Base-by-base conservation (phyloP, 2,888 invertebrate species). In the Dicranocentrus wangi region DNA sequence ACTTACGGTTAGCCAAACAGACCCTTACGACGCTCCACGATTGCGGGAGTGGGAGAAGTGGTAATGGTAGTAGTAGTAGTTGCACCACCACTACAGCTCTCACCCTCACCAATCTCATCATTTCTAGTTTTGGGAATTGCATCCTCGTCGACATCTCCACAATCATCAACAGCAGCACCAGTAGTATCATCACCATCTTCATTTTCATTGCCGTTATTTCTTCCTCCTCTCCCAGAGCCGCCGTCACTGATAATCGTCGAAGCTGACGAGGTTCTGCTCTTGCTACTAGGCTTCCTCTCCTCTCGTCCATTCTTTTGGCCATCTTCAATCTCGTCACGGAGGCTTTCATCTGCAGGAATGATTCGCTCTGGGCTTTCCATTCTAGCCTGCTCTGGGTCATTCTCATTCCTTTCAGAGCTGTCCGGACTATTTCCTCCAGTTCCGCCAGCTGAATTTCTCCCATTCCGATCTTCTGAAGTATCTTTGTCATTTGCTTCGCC, bases 1-100 rank as follows among this genome's bases (percentile, higher is more conserved):
- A 77, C 77, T 77, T 77, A 77, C 77, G 25, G 60, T 69, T 77
- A 77, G 28, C 77, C 77, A 61, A 77, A 77, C 61, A 77, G 77
- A 77, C 77, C 77, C 61, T 77, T 77, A 58, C 77, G 77, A 60
- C 69, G 77, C 51, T 77, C 69, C 69, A 68, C 43, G 61, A 77
- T 77, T 47, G 77, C 55, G 69, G 47, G 47, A 68, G 60, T 27
- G n/a, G 68, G 47, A 58, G 68, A 58, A 61, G 69, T 60, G n/a
- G 69, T 69, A 28, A 58, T 60, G 47, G 68, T 68, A 47, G 28
- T 15, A 42, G 43, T 43, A 39, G 65, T 15, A 65, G 32, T 15
- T 23, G 8, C 15, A 61, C 72, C 43, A 51, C 21, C 17, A 51
- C 53, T 58, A 25, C 39, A 15, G 23, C 21, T 1, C 25, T 60